Percentiles rank a stretch among this genome's conserved stretches.
Evolutionary conservation across 2,888 invertebrate species (phyloP).

Genomic region (Eupithecia dodoneata): DNA sequence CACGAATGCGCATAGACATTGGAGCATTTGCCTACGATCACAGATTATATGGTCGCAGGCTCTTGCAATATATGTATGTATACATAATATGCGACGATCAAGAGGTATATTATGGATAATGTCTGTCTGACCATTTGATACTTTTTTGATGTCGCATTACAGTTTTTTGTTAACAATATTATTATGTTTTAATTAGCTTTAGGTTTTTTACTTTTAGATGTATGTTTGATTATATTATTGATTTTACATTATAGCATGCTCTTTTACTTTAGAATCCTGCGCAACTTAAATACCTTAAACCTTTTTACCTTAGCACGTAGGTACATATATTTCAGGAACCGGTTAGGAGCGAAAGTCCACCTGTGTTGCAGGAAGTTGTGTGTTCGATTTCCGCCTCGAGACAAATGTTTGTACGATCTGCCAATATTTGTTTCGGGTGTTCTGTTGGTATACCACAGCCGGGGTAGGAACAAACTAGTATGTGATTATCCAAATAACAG

Average conservation of each 20-base stretch:
- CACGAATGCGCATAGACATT: background rate
- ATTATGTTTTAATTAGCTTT: background rate
- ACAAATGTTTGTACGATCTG: too few species aligned
- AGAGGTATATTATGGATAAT: background rate
- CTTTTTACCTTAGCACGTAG: background rate
- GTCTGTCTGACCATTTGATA: background rate
- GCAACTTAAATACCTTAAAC: background rate
- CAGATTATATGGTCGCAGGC: background rate
- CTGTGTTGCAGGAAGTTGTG: too few species aligned
- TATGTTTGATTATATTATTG: slow-evolving; percentile 5
- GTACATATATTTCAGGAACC: background rate
- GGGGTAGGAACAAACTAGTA: too few species aligned
- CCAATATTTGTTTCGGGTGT: too few species aligned
- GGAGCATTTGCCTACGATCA: background rate
- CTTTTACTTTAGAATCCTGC: background rate
- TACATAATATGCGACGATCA: background rate
- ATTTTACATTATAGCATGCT: background rate
- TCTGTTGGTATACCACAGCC: too few species aligned
- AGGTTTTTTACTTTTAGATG: slow-evolving; percentile 4
- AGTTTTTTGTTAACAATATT: slow-evolving; percentile 3
- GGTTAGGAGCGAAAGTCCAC: too few species aligned
- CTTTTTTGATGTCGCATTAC: background rate
- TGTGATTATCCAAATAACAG: too few species aligned
- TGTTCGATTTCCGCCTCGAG: too few species aligned
- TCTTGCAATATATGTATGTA: background rate